Evolutionary conservation across 2,113 vertebrate genomes (phyloP).

Genomic region (Prionailurus bengalensis): DNA sequence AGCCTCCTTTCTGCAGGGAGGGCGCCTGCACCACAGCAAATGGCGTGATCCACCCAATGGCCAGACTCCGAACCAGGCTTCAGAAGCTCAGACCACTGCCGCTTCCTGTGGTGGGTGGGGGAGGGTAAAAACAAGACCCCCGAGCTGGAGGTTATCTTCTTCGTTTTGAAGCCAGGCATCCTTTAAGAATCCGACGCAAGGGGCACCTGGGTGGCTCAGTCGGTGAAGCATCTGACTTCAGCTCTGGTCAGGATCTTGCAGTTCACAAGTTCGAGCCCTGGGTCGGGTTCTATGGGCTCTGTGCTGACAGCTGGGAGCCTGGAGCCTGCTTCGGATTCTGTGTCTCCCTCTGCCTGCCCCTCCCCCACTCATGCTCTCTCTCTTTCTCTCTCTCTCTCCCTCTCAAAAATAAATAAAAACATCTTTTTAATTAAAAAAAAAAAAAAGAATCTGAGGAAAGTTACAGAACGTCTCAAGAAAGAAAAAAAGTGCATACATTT

Average conservation of each 20-base stretch:
- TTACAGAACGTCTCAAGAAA: background rate
- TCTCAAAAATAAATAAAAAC: too few relatives aligned
- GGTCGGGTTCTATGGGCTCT: too few relatives aligned
- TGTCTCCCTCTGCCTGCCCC: too few relatives aligned
- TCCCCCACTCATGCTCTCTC: too few relatives aligned
- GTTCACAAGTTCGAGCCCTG: too few relatives aligned
- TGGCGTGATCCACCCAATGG: background rate
- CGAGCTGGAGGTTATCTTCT: background rate
- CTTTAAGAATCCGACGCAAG: background rate
- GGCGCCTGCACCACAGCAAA: background rate
- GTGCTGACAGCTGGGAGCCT: too few relatives aligned
- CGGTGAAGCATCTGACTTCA: too few relatives aligned
- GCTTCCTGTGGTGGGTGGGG: background rate
- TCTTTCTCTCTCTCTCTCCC: too few relatives aligned
- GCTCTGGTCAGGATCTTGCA: too few relatives aligned
- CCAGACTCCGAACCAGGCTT: background rate
- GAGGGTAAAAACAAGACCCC: background rate
- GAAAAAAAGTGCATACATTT: background rate
- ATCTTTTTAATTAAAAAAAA: too few relatives aligned
- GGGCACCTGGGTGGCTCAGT: too few relatives aligned
- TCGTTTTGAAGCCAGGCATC: background rate
- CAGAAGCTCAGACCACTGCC: background rate
- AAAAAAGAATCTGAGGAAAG: background rate
- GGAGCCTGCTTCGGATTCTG: too few relatives aligned
- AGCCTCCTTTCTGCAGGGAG: background rate